Conservation (phyloP, 2,888 invertebrate species). For the Troides aeacus region DNA sequence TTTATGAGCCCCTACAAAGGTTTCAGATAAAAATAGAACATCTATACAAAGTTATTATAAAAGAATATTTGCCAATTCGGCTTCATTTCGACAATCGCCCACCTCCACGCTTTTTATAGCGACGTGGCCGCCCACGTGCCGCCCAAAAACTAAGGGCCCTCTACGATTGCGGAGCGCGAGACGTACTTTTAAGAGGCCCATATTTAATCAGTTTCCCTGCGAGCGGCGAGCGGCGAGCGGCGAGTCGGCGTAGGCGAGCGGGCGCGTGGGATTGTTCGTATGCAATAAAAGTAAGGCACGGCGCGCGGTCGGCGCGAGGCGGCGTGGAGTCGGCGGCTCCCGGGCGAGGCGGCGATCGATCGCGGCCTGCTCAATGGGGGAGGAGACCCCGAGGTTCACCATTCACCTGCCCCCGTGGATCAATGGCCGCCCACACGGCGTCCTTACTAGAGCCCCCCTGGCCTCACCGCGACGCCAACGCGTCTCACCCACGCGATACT, state of each 20-base stretch:
- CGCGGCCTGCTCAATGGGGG: slow-evolving; percentile 61
- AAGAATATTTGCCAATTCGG: slow-evolving; percentile 24
- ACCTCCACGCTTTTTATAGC: slow-evolving; percentile 23
- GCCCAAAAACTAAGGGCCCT: slow-evolving; percentile 16
- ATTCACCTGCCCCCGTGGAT: slow-evolving; percentile 74
- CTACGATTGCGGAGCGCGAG: slow-evolving; percentile 9
- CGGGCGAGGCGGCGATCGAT: slow-evolving; percentile 60
- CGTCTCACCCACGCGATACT: slow-evolving; percentile 63
- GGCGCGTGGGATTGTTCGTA: slow-evolving; percentile 22
- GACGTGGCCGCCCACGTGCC: slow-evolving; percentile 22
- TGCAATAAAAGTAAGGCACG: slow-evolving; percentile 24
- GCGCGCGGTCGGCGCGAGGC: slow-evolving; percentile 27
- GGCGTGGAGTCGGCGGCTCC: slow-evolving; percentile 37
- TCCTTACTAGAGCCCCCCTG: slow-evolving; percentile 43
- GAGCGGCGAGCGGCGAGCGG: slow-evolving; percentile 9
- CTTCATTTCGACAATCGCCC: slow-evolving; percentile 24
- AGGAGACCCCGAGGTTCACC: slow-evolving; percentile 55
- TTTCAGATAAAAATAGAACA: slow-evolving; percentile 24
- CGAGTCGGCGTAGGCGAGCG: slow-evolving; percentile 25
- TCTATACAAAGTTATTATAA: slow-evolving; percentile 20
- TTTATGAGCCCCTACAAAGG: slow-evolving; percentile 5
- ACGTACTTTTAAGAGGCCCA: slow-evolving; percentile 13
- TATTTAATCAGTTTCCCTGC: slow-evolving; percentile 22
- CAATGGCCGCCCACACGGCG: slow-evolving; percentile 75
- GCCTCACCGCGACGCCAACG: slow-evolving; percentile 51